Base-by-base conservation (phyloP, 2,888 invertebrate species). In the Napeogenes inachia region DNA sequence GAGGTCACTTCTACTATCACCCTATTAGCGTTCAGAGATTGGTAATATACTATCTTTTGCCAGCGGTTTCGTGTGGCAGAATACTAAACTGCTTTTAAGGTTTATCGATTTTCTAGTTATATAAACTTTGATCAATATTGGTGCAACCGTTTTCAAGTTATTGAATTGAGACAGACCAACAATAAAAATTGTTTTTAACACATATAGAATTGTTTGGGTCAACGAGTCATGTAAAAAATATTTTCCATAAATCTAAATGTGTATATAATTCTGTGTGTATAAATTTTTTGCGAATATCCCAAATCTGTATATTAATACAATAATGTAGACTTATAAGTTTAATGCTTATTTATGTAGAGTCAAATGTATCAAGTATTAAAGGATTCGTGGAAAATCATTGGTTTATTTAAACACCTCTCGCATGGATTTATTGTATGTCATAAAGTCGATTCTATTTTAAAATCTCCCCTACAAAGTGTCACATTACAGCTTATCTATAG, bases 401-500 rank as follows among this genome's bases (percentile, higher is more conserved):
- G 60, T 57, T 64, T 59, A 64, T 64, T 64, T 33, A 64, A 63
- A 62, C 58, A 66, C 62, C 32, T 45, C 62, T 59, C 35, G 55
- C 35, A 56, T 55, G 54, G 64, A 67, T 62, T 67, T 63, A 64
- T 54, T 32, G 64, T 50, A 60, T 60, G 75, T 74, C 76, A 80
- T 81, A 85, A 85, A 86, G 84, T 86, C 85, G 84, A 72, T 71
- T 74, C 72, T 65, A 68, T 64, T 72, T 66, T 68, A 63, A 72
- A 70, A 67, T 65, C 67, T 69, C 70, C 75, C 73, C 67, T 73
- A 76, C 80, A 78, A 75, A 78, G 79, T 75, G 74, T 70, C 75
- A 77, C 80, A 83, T 85, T 81, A 82, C 71, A 62, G 73, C 82
- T 89, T 89, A 89, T 89, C 89, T 85, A 75, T 77, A 80, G 78